Evolutionary conservation across 2,113 vertebrate species (phyloP).

Genomic region (Caracal caracal): DNA sequence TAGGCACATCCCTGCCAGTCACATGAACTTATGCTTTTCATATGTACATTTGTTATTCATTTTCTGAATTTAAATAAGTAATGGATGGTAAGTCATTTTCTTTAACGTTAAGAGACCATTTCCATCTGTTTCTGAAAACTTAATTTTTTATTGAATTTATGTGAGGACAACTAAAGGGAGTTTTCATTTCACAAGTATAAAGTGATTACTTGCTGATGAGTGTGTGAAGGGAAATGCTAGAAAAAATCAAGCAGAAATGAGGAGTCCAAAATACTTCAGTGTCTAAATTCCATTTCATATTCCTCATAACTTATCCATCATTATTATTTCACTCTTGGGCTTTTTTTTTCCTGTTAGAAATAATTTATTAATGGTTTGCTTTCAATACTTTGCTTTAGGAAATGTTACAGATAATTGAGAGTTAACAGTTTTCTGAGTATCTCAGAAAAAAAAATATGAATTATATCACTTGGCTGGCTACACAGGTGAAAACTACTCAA

Average conservation of each 20-base stretch:
- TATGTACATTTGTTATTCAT: neutral
- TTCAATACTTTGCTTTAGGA: neutral
- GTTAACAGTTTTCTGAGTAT: neutral
- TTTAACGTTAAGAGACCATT: neutral
- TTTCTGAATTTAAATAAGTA: conserved; percentile 8
- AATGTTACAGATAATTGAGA: neutral
- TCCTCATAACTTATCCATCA: neutral
- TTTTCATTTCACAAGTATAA: neutral
- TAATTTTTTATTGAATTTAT: neutral
- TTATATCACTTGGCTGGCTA: neutral
- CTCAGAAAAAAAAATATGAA: conserved; percentile 9
- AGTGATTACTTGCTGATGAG: neutral
- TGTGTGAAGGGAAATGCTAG: neutral
- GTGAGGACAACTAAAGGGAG: neutral
- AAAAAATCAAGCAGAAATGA: neutral
- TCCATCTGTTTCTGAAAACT: neutral
- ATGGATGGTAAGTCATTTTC: neutral
- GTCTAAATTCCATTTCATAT: neutral
- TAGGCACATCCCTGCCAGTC: neutral
- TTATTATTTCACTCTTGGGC: neutral
- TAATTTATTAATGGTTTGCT: neutral
- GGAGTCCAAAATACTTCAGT: neutral
- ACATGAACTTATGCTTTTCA: neutral
- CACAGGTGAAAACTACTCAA: neutral
- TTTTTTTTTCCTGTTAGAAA: neutral